Base-by-base conservation (phyloP, 2,888 invertebrate species). In the Drosophila atroscutellata region DNA sequence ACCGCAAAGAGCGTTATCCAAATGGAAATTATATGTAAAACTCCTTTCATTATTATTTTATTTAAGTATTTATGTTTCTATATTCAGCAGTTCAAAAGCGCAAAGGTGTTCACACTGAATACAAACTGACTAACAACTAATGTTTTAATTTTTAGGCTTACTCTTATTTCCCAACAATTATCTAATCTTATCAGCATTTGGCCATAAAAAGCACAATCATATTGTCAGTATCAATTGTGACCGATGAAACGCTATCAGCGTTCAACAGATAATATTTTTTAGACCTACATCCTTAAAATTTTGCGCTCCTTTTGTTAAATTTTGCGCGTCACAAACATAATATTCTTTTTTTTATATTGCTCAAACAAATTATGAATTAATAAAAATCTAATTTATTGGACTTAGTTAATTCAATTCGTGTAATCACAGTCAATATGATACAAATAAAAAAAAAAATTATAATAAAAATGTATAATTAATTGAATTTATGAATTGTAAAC, bases 141-240 rank as follows among this genome's bases (percentile, higher is more conserved):
- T 45, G 20, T 51, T 71, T 65, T 56, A 37, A 42, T 45, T 63
- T 58, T 54, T 24, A 13, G 37, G 54, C 45, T 72, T 72, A 72
- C 32, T 54, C 39, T 62, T 62, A 49, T 68, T 72, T 51, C 37
- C 61, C 51, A 62, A 70, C 51, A 36, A 34, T 42, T 76, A 72
- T 80, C 78, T 78, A 72, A 78, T 78, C 78, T 78, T 80, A 76
- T 78, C 80, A 58, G 50, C 11, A 34, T 47, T 61, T 55, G 28
- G 45, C 34, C 54, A 47, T 47, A 61, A 63, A 30, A 42, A 30
- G 47, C 28, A 55, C 39, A 50, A 56, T 39, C 51, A 34, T 37
- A 34, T 18, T 4, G 24, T 15, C 37, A 56, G 28, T 57, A 61
- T 54, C 30, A 71, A 28, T 51, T 42, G 28, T 20, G 51, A 13